Percentiles rank a stretch among this genome's conserved stretches.
phyloP scores from a whole-genome alignment of 2,888 invertebrate species.

The Drosophila rellima region DNA sequence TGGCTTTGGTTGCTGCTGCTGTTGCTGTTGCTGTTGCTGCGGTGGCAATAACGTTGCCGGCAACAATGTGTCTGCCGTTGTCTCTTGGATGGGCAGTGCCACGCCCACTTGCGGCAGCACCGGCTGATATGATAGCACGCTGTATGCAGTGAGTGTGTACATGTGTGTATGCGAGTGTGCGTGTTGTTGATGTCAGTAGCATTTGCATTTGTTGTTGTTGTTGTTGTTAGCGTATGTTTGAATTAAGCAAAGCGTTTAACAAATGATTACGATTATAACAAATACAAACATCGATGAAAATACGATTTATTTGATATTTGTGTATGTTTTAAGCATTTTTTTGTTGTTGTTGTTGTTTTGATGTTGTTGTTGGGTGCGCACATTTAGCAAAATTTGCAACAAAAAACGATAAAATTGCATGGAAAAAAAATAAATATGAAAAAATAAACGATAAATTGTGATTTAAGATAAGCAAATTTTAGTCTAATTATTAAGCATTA shows the following conservation, averaged over 20 bases:
- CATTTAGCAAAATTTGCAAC: conserved; percentile 19
- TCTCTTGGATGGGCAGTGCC: conserved; percentile 62
- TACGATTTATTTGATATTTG: conserved; percentile 21
- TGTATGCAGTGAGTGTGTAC: conserved; percentile 40
- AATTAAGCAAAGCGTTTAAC: conserved; percentile 52
- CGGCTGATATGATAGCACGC: conserved; percentile 85
- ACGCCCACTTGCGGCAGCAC: conserved; percentile 75
- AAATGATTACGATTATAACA: conserved; percentile 24
- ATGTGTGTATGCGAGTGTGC: conserved; percentile 22
- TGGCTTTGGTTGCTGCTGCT: conserved; percentile 39
- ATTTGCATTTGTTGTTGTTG: conserved; percentile 29
- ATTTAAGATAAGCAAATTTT: conserved; percentile 2
- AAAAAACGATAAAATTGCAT: conserved; percentile 8
- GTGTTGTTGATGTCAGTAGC: conserved; percentile 36
- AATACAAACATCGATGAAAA: conserved; percentile 44
- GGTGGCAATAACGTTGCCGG: conserved; percentile 69
- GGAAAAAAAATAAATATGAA: conserved; percentile 2
- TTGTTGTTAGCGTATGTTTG: conserved; percentile 41
- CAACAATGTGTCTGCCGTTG: conserved; percentile 47
- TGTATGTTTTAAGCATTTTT: conserved; percentile 29
- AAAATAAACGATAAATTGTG: conserved; percentile 14
- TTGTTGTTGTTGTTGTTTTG: conserved; percentile 18
- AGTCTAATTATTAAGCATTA: conserved; percentile 8
- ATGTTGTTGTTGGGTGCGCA: conserved; percentile 17
- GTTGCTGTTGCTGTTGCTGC: conserved; percentile 45